Conservation (phyloP, 1,140 invertebrate species). For the Drosophila teissieri region DNA sequence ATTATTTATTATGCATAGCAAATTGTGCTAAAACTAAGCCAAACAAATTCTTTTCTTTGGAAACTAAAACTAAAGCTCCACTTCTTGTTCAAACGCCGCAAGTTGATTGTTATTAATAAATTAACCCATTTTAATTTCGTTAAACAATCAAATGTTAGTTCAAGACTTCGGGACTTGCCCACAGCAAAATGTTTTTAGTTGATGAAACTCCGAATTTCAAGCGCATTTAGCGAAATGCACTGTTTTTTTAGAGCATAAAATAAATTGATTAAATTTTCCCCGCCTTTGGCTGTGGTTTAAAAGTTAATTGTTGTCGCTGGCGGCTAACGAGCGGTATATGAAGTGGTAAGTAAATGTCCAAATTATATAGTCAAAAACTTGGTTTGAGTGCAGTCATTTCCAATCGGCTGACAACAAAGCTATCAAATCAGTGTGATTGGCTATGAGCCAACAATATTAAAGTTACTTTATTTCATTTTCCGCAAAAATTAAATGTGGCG, state of each 20-base stretch:
- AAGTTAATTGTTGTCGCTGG: slow-evolving; percentile 21
- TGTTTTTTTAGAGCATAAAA: slow-evolving; percentile 20
- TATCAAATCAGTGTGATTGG: slow-evolving; percentile 51
- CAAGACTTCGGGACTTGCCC: not conserved
- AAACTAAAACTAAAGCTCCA: not conserved
- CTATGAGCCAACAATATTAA: slow-evolving; percentile 37
- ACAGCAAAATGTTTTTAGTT: slow-evolving; percentile 1
- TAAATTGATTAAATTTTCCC: slow-evolving; percentile 31
- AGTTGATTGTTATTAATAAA: slow-evolving; percentile 18
- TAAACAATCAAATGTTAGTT: slow-evolving; percentile 27
- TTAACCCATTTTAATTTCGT: slow-evolving; percentile 29
- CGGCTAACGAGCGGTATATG: not conserved
- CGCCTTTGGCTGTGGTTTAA: slow-evolving; percentile 22
- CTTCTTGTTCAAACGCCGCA: not conserved
- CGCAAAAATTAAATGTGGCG: not conserved
- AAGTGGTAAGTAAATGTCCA: not conserved
- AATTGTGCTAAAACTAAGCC: too few species aligned
- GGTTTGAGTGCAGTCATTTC: not conserved
- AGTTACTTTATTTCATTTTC: not conserved
- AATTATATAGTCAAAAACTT: not conserved
- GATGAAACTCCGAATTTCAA: not conserved
- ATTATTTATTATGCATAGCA: too few species aligned
- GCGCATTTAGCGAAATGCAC: not conserved
- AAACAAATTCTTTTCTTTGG: not conserved
- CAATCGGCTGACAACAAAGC: not conserved